Evolutionary conservation across 2,797 vertebrate species (phyloP).

Genomic region (Enteromius viviparus): DNA sequence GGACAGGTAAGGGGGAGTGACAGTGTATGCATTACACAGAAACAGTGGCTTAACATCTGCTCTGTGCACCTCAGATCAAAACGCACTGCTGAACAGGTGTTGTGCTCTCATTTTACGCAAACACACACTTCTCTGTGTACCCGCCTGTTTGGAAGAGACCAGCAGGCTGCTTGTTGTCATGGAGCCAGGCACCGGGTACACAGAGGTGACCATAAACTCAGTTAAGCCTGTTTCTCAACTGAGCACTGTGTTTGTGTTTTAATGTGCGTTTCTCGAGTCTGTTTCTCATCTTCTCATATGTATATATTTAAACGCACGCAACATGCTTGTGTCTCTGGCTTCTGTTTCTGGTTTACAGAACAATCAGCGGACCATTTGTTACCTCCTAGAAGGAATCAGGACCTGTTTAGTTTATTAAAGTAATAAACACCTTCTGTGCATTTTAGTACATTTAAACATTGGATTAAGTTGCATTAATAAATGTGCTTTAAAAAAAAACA

Average conservation of each 20-base stretch:
- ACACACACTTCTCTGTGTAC: constrained; percentile 34
- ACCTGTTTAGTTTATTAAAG: neutral
- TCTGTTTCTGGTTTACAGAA: neutral
- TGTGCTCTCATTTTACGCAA: constrained; percentile 50
- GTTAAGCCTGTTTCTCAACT: neutral
- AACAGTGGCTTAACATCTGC: constrained; percentile 56
- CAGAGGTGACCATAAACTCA: constrained; percentile 9
- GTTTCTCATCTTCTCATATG: neutral
- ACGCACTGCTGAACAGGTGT: constrained; percentile 49
- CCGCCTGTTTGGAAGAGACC: constrained; percentile 24
- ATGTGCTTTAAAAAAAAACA: neutral
- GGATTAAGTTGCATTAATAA: neutral
- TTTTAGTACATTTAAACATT: neutral
- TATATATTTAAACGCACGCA: neutral
- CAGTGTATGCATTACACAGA: constrained; percentile 44
- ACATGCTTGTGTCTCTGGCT: neutral
- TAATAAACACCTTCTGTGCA: neutral
- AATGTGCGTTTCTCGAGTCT: constrained; percentile 19
- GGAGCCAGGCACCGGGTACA: constrained; percentile 29
- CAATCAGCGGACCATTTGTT: neutral
- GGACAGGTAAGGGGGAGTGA: constrained; percentile 84
- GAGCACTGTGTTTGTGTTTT: neutral
- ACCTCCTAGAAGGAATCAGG: neutral
- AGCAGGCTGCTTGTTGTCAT: constrained; percentile 40
- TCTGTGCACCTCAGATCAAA: constrained; percentile 46